Evolutionary conservation across 1,140 invertebrate genomes (phyloP).

Genomic region (Muscidifurax raptorellus): DNA sequence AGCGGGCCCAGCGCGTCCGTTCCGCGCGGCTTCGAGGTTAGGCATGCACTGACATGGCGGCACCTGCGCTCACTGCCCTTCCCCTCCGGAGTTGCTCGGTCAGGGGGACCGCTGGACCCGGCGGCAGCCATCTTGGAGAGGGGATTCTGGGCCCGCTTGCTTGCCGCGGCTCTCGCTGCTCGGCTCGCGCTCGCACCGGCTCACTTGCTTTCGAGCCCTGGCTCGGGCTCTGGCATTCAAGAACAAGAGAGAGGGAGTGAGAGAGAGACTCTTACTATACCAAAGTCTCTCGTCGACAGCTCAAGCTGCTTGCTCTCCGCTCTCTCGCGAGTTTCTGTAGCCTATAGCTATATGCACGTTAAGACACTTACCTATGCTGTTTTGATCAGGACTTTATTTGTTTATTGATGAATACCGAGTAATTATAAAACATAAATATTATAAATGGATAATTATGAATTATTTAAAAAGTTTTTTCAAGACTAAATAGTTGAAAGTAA

Average conservation of each 20-base stretch:
- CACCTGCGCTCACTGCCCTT: slow-evolving; percentile 72
- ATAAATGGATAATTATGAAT: too few species aligned
- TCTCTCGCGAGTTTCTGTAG: not conserved
- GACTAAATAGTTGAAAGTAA: too few species aligned
- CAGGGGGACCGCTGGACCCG: slow-evolving; percentile 66
- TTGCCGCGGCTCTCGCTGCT: not conserved
- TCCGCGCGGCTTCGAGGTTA: slow-evolving; percentile 68
- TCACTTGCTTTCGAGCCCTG: slow-evolving; percentile 51
- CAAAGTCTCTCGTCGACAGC: slow-evolving; percentile 9
- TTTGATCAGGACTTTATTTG: too few species aligned
- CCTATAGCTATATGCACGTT: not conserved
- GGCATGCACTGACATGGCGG: slow-evolving; percentile 76
- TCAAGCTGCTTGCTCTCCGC: not conserved
- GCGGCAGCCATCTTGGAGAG: slow-evolving; percentile 73
- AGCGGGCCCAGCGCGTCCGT: slow-evolving; percentile 2
- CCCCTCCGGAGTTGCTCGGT: slow-evolving; percentile 67
- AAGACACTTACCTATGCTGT: too few species aligned
- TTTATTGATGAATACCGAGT: too few species aligned
- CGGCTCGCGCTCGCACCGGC: slow-evolving; percentile 16
- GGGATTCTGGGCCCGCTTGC: slow-evolving; percentile 61
- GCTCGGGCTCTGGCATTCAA: slow-evolving; percentile 7
- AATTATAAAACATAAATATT: too few species aligned
- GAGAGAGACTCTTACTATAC: slow-evolving; percentile 17
- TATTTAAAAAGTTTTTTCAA: too few species aligned
- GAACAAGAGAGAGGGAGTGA: not conserved